Percentiles rank a stretch among this genome's conserved stretches.
phyloP scores from a whole-genome alignment of 2,888 invertebrate genomes.

The Drosophila crucigera region DNA sequence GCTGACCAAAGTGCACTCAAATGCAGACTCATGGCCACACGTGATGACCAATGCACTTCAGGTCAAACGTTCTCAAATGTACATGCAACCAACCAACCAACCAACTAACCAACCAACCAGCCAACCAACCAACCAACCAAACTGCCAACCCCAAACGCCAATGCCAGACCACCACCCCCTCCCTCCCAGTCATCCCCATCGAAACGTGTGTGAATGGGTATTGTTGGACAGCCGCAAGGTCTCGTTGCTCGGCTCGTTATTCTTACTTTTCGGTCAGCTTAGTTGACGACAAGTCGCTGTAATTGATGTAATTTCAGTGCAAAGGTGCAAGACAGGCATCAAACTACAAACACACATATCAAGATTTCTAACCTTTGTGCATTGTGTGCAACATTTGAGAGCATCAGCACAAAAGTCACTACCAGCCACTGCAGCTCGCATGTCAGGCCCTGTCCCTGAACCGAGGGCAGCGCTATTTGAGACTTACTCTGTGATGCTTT shows the following conservation, averaged over 20 bases:
- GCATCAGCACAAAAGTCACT: constrained; percentile 36
- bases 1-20: constrained; percentile 82
- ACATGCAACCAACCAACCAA: constrained; percentile 34
- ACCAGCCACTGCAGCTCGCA: constrained; percentile 31
- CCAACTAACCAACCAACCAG: constrained; percentile 5
- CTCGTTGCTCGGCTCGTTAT: constrained; percentile 66
- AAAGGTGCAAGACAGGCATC: constrained; percentile 70
- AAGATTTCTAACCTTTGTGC: constrained; percentile 35
- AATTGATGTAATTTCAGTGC: constrained; percentile 78
- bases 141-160: constrained; percentile 7
- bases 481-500: constrained; percentile 12
- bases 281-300: constrained; percentile 73
- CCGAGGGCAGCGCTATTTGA: constrained; percentile 32
- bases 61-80: constrained; percentile 72
- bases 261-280: constrained; percentile 75
- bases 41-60: constrained; percentile 80
- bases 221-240: constrained; percentile 61
- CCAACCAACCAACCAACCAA: constrained; percentile 13
- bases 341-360: constrained; percentile 52
- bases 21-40: constrained; percentile 81
- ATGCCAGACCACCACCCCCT: neutral
- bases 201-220: constrained; percentile 44
- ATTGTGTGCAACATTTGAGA: constrained; percentile 47
- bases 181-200: neutral
- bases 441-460: constrained; percentile 27